Base-by-base conservation (phyloP, 2,888 invertebrate genomes). In the Eristalis tenax region DNA sequence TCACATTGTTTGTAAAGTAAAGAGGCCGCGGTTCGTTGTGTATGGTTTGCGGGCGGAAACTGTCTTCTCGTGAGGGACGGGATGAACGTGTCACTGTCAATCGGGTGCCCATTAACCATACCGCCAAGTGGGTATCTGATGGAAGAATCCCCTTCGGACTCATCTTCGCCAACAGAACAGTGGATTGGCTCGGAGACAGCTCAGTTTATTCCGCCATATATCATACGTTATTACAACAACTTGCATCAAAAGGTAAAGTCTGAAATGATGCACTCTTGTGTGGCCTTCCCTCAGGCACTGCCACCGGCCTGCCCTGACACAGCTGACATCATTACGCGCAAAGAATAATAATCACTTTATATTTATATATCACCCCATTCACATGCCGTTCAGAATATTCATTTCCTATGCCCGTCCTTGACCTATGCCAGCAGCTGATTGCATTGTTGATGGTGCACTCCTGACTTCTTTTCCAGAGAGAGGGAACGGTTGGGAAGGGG, bases 141-240 rank as follows among this genome's bases (percentile, higher is more conserved):
- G 91, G 90, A 90, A 84, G 89, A 89, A 79, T 89, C 32, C 40
- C 88, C 89, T 71, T 85, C 89, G 66, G 57, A 65, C 23, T 82
- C 89, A 75, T 82, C 89, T 76, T 89, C 90, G 76, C 87, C 89
- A 43, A 90, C 90, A 89, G 89, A 91, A 79, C 93, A 93, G 88
- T 95, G 95, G 95, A 95, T 95, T 91, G 95, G 95, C 70, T 94
- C 95, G 91, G 95, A 95, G 91, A 95, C 95, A 69, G 94, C 94
- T 89, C 93, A 94, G 59, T 93, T 94, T 10, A 91, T 95, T 90
- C 95, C 95, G 13, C 94, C 94, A 2, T 95, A 95, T 91, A 95
- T 95, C 90, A 95, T 95, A 92, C 95, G 95, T 91, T 95, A 95
- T 92, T 95, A 95, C 91, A 94, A 95, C 90, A 94, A 94, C 90